phyloP scores from a whole-genome alignment of 2,888 invertebrate species.

The Myathropa florea region DNA sequence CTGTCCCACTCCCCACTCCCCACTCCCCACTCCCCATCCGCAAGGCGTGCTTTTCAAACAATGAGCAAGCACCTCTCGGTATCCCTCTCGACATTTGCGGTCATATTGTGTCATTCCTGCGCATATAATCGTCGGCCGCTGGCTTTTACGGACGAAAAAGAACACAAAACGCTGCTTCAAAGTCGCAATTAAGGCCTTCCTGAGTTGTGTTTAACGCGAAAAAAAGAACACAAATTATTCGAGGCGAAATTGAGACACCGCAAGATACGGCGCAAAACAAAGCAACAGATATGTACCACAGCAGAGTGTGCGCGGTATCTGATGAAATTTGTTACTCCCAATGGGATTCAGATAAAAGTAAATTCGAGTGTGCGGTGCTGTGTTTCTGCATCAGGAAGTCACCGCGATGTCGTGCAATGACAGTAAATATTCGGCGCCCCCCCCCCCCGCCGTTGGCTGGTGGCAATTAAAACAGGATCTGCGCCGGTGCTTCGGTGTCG shows the following conservation, averaged over 20 bases:
- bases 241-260: conserved; percentile 64
- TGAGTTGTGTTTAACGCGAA: conserved; percentile 20
- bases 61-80: neutral
- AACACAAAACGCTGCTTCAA: conserved; percentile 25
- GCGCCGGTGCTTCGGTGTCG: neutral
- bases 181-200: conserved; percentile 63
- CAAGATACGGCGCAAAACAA: conserved; percentile 29
- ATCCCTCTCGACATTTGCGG: conserved; percentile 32
- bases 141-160: neutral
- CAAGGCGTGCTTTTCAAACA: neutral
- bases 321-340: conserved; percentile 68
- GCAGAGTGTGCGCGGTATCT: conserved; percentile 49
- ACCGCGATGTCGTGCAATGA: conserved; percentile 39
- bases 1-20: conserved; percentile 1
- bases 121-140: conserved; percentile 26
- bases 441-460: neutral
- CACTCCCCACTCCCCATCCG: conserved; percentile 11
- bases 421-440: conserved; percentile 33
- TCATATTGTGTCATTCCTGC: conserved; percentile 62
- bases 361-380: conserved; percentile 54
- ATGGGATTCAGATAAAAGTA: conserved; percentile 65
- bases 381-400: conserved; percentile 67
- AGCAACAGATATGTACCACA: conserved; percentile 23
- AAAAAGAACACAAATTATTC: conserved; percentile 31
- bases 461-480: conserved; percentile 64